Base-by-base conservation (phyloP, 2,888 invertebrate genomes). In the Tipula unca region DNA sequence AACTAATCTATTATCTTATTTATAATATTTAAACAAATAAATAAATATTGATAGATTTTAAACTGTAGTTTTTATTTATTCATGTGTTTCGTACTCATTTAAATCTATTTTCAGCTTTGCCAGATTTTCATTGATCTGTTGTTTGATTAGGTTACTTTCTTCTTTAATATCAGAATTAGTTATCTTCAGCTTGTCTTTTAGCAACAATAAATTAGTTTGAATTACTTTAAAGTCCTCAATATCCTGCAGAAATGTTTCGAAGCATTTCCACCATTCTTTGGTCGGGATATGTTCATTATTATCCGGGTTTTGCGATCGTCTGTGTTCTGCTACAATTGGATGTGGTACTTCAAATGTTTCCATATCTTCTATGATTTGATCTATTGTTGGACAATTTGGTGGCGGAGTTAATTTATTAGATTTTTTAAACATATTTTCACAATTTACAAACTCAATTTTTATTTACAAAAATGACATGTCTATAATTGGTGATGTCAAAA, bases 201-300 rank as follows among this genome's bases (percentile, higher is more conserved):
- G 1, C 25, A n/a, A 13, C 5, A 25, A 4, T 85, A 85, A 39
- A 25, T 42, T 85, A 0, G 17, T 10, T 5, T 42, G 36, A 25
- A 90, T 87, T n/a, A 87, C 87, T 29, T 88, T 88, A 17, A 91
- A 86, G 85, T 89, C 88, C 3, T 89, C 88, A 0, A 89, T 87
- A 87, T 90, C 90, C 13, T 88, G 88, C 1, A 90, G 88, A 85
- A 90, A 90, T 29, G 88, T 88, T 86, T 90, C 90, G 85, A 91
- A 90, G 0, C 88, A 86, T 54, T 89, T 88, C 90, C 90, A 90
- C 90, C 91, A 90, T 0, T 89, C 88, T 0, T 88, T 86, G 42
- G 85, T 29, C 25, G 84, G 13, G 29, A 32, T 83, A 0, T n/a
- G 17, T 17, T 32, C 83, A 83, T 29, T 29, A 69, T 69, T 25